phyloP scores from a whole-genome alignment of 2,113 vertebrate genomes.

The Mirza zaza region DNA sequence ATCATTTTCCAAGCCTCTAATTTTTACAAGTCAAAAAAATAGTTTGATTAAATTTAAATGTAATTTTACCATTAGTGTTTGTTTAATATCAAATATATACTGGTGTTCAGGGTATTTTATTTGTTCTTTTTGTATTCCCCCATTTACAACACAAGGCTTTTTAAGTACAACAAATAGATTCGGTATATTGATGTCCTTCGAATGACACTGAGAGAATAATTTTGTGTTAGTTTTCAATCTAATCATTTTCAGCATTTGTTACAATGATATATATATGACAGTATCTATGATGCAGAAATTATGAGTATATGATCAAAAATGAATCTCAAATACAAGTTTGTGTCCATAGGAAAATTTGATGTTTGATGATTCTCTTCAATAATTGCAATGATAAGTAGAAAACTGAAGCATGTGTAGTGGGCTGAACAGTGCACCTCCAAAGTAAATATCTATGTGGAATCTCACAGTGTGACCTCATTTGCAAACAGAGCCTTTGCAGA shows the following conservation, averaged over 20 bases:
- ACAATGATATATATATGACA: too few relatives aligned
- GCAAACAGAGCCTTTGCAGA: not conserved
- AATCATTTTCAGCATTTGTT: not conserved
- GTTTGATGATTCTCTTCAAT: not conserved
- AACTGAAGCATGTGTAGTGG: fast-evolving
- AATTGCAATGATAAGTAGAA: not conserved
- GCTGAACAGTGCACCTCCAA: not conserved
- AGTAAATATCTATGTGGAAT: not conserved
- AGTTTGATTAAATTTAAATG: not conserved
- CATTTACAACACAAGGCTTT: fast-evolving
- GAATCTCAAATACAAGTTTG: not conserved
- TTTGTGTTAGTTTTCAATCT: not conserved
- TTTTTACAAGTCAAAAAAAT: not conserved
- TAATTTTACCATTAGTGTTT: not conserved
- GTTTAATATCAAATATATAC: not conserved
- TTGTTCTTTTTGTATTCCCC: too few relatives aligned
- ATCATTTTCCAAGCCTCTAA: not conserved
- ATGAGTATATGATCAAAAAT: not conserved
- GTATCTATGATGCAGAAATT: not conserved
- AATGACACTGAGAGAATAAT: not conserved
- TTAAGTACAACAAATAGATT: not conserved
- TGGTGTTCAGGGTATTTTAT: not conserved
- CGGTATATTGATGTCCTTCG: not conserved
- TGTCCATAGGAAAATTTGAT: not conserved
- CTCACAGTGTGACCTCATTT: not conserved